Base-by-base conservation (phyloP, 2,888 invertebrate species). In the Myopa tessellatipennis region DNA sequence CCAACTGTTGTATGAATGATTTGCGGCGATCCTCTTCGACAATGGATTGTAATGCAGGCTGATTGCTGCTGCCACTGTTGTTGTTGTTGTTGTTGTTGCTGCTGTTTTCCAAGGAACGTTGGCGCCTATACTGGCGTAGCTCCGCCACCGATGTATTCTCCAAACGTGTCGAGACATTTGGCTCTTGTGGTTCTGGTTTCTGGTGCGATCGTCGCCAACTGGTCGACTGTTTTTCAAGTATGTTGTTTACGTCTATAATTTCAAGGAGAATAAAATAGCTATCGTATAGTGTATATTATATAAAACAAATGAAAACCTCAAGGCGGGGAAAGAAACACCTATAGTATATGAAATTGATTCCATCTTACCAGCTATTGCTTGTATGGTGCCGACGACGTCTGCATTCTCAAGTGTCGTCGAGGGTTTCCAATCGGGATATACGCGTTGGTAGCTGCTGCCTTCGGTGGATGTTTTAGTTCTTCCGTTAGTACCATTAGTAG, bases 321-420 rank as follows among this genome's bases (percentile, higher is more conserved):
- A 26, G 26, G 26, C 26, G 26, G 26, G 26, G 2, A 26, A 26
- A 26, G 26, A 26, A 26, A 26, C 26, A 26, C 26, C 26, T 26
- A 2, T 26, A 26, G 2, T 26, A 26, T 26, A 26, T 26, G 26
- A 26, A 18, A 12, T 50, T 18, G 18, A 58, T 58, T 58, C 16
- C 18, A n/a, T 69, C 76, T 78, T 89, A 95, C 95, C 95, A 91
- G 96, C 96, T 76, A 96, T 95, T 58, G 95, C 93, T 90, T 96
- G 95, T 91, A 96, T 94, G 69, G 95, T 94, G 80, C 94, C 91
- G 82, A 95, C 95, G 55, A 96, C 94, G 89, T 96, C 96, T 5
- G 93, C 93, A 88, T 94, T 94, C 85, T 96, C 96, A 69, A 95
- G 92, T 63, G 94, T 92, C 82, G 91, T 92, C 58, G 94, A 93